phyloP scores from a whole-genome alignment of 2,797 vertebrate species.

The Acomys russatus region DNA sequence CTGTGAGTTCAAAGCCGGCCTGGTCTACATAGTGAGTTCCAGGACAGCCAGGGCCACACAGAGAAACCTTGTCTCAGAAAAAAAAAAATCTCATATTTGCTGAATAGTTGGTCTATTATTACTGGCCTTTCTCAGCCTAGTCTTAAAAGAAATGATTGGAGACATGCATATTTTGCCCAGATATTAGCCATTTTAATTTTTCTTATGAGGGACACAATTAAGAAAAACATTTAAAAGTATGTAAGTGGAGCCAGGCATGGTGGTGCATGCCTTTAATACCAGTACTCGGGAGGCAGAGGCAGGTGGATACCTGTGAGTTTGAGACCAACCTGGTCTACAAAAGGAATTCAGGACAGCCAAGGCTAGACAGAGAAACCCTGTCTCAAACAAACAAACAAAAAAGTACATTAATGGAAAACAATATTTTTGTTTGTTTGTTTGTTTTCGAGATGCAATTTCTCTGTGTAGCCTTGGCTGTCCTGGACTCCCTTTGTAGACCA shows the following conservation, averaged over 20 bases:
- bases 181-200: slow-evolving; percentile 50
- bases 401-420: background rate
- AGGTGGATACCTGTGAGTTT: too few species aligned
- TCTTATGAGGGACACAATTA: slow-evolving; percentile 35
- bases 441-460: too few species aligned
- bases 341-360: too few species aligned
- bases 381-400: background rate
- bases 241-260: too few species aligned
- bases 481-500: too few species aligned
- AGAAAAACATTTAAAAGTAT: background rate
- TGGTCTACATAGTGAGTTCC: background rate
- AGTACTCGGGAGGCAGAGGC: too few species aligned
- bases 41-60: background rate
- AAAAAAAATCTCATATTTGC: background rate
- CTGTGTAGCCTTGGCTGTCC: too few species aligned
- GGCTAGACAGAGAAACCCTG: too few species aligned
- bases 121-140: background rate
- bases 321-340: too few species aligned
- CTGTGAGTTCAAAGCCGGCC: background rate
- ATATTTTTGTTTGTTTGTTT: background rate
- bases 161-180: background rate
- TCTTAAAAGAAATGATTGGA: slow-evolving; percentile 17
- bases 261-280: too few species aligned
- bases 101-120: background rate
- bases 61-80: background rate